Evolutionary conservation across 2,113 vertebrate genomes (phyloP), one percentile per base, ranked within the genome.

Genomic region (Eulacestoma nigropectus): DNA sequence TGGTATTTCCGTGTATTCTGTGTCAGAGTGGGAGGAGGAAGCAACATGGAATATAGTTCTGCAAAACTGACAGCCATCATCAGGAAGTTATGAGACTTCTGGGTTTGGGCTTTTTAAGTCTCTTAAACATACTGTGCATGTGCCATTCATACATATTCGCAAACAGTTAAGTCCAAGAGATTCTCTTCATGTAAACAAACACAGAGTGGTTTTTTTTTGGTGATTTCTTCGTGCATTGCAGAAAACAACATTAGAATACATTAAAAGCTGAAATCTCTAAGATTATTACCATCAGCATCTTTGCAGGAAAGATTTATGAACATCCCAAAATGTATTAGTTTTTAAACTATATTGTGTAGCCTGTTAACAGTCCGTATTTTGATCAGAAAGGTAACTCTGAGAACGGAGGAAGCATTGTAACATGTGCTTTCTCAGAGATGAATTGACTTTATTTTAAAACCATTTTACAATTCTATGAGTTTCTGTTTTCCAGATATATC

Each of bases 1-100:
- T 50, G 21, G 93, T 89, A 96, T 92, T 96, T 96, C 97, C 65
- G 9, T 92, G 67, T 88, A 82, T 97, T 94, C 91, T 93, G 59
- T 91, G 80, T 96, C 85, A 46, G 80, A 81, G 90, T 77, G 90
- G 79, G 68, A 89, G 79, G 85, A 92, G 79, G 79, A 96, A 93
- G 86, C 93, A 85, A 41, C 91, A 72, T 25, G 64, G 92, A 93
- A 84, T 86, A 78, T 44, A 90, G 42, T 67, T 96, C 64, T 95
- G 47, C 79, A 95, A 77, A 94, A 85, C 41, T 87, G 83, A 78
- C 64, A 87, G 57, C 75, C 63, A 55, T 83, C 37, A 42, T 62
- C 84, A 80, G 68, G 84, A 93, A 91, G 46, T 89, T 46, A 49
- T 0, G 44, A 39, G 39, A 49, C 46, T 84, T 90, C 32, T 79